Evolutionary conservation across 2,113 vertebrate genomes (phyloP), one percentile per base, ranked within the genome.

Genomic region (Maccullochella peelii): DNA sequence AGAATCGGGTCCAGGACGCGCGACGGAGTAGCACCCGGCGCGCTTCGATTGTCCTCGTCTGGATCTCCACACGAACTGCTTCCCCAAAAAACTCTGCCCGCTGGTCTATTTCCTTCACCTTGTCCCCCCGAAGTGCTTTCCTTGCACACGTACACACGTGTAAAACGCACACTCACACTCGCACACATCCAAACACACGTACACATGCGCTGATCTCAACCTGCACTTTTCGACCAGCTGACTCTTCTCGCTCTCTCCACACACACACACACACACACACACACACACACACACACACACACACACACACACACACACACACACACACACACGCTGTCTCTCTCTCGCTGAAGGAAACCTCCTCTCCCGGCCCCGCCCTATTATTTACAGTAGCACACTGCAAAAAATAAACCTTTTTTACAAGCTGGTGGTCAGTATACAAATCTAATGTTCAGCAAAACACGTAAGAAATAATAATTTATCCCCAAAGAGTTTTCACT

Each of bases 201-300:
- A 79, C 78, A 25, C 88, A 58, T 30, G 59, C 81, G 59, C 78
- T 59, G 50, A n/a, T 42, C 75, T 73, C 87, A 54, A 77, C 30
- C 57, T 23, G 83, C 79, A 75, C 86, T 85, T 86, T 83, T 66
- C 78, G 23, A 83, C 86, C 91, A 93, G 89, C 91, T 93, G 92
- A 93, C 89, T 84, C 30, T 1, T 20, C 79, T 79, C 66, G 6
- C 73, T 15, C 83, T 67, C 74, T 27, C 33, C 3, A 2, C 36
- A 15, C 77, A 3, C 61, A 30, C 54, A n/a, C 63, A 7, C 75
- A 27, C 30, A 50, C 62, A 15, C 44, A 20, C 59, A 30, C 49
- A 25, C 27, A 18, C 55, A 15, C 52, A 47, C 66, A 23, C 54
- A 23, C 73, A 23, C 18, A 55, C 72, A 57, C 50, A 50, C 62